Base-by-base conservation (phyloP, 2,888 invertebrate genomes). In the Noctua janthe region DNA sequence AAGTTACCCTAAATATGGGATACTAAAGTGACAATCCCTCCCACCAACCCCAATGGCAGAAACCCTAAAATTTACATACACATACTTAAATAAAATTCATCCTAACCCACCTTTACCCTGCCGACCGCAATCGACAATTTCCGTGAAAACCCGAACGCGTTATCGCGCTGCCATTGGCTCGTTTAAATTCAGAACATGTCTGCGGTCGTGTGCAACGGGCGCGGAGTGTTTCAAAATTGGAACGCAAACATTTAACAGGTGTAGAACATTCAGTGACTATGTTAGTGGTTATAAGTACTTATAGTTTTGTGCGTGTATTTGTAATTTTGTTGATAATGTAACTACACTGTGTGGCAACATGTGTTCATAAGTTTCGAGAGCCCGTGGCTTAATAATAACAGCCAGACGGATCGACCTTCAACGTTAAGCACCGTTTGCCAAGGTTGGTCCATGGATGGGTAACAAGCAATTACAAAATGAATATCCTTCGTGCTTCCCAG, bases 101-200 rank as follows among this genome's bases (percentile, higher is more conserved):
- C 80, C 80, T 49, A 71, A 84, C 86, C 86, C 69, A 47, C 69
- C 69, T 69, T 69, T n/a, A 69, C 47, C 69, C 69, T 86, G 70
- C 17, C 81, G 83, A 86, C 86, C 86, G 79, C 86, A 86, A 88
- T 91, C 91, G 89, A 89, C 87, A 88, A 91, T 89, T 88, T 87
- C 88, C 90, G 85, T 79, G 86, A 83, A 89, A 90, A 86, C 83
- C 76, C 87, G 88, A 87, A 86, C 87, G 84, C 89, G 92, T 92
- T 92, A 94, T 93, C 91, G 93, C 92, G 89, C 91, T 91, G 91
- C 91, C 91, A 94, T 93, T 91, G 92, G 93, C 91, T 93, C 93
- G 94, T 95, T 95, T 94, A 92, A 93, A 95, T 95, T 94, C 95
- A 90, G 93, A 92, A 92, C 95, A 92, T 94, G 94, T 94, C 92